phyloP scores from a whole-genome alignment of 2,113 vertebrate species.

The Pollachius pollachius region DNA sequence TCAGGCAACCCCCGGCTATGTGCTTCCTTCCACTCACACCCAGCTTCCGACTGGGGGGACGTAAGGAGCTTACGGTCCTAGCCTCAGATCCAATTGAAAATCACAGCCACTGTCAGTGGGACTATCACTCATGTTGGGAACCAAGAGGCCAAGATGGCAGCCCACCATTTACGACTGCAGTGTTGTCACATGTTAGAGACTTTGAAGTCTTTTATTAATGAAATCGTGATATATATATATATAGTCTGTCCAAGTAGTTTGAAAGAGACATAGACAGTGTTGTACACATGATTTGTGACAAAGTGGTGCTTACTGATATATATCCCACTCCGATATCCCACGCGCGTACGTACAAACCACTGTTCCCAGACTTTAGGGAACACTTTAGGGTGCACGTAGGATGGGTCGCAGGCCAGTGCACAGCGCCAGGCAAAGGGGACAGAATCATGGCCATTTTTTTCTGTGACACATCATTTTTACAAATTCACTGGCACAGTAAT shows the following conservation, averaged over 20 bases:
- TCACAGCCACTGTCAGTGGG: constrained; percentile 38
- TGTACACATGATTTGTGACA: background rate
- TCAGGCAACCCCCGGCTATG: constrained; percentile 24
- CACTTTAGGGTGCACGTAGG: background rate
- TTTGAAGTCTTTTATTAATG: constrained; percentile 10
- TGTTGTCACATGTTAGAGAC: background rate
- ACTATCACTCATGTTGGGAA: constrained; percentile 22
- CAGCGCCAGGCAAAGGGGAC: no score
- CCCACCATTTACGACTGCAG: constrained; percentile 39
- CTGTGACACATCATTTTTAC: no score
- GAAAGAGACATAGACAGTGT: background rate
- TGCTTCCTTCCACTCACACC: background rate
- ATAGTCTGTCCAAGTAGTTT: background rate
- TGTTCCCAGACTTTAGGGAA: background rate
- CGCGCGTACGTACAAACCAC: background rate
- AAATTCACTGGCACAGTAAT: no score
- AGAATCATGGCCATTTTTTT: no score
- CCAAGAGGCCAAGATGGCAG: constrained; percentile 44
- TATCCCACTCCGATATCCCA: background rate
- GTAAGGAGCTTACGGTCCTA: constrained; percentile 58
- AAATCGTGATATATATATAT: no score
- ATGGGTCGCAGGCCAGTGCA: no score
- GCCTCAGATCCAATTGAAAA: constrained; percentile 51
- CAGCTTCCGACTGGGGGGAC: constrained; percentile 41
- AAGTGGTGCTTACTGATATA: no score